phyloP scores from a whole-genome alignment of 2,113 vertebrate species.

The Mesoclemmys tuberculata region DNA sequence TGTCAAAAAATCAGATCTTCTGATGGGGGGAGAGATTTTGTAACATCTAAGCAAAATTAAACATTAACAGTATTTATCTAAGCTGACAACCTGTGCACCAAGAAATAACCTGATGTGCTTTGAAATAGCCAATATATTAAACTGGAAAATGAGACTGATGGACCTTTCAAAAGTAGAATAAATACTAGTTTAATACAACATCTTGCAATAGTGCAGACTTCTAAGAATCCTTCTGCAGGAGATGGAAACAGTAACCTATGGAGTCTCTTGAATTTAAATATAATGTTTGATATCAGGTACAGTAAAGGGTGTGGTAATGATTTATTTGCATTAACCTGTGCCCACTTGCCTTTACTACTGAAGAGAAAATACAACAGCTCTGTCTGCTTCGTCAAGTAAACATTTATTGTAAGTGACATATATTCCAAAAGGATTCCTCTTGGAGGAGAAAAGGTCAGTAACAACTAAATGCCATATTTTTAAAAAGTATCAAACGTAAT shows the following conservation, averaged over 20 bases:
- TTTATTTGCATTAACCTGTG: background rate
- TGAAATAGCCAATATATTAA: background rate
- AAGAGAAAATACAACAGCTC: background rate
- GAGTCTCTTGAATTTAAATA: background rate
- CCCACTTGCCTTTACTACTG: constrained; percentile 1
- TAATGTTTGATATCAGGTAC: background rate
- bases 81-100: background rate
- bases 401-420: background rate
- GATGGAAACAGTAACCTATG: background rate
- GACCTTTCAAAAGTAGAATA: background rate
- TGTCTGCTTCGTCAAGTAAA: background rate
- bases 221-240: background rate
- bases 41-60: background rate
- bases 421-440: background rate
- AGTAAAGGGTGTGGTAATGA: background rate
- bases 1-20: background rate
- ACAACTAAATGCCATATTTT: background rate
- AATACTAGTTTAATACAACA: background rate
- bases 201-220: background rate
- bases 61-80: background rate
- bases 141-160: background rate
- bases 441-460: background rate
- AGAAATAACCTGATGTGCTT: background rate
- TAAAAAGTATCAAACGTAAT: background rate
- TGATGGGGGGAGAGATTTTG: background rate